Evolutionary conservation across 2,113 vertebrate species (phyloP).

Genomic region (Heterotilapia buettikoferi): DNA sequence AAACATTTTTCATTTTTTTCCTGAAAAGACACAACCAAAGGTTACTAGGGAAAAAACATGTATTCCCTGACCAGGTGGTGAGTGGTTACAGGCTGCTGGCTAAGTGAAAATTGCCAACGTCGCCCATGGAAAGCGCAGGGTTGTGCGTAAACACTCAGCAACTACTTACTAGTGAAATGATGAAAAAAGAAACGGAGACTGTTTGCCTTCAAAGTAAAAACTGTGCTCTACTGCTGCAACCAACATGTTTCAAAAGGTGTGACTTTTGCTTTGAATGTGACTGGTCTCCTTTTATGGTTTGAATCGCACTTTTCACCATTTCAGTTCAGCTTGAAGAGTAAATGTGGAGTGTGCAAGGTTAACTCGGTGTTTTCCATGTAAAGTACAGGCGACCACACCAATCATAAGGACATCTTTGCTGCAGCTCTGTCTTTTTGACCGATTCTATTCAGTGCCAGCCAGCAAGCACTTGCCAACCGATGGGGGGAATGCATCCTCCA

Average conservation of each 20-base stretch:
- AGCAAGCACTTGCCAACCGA: background rate
- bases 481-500: background rate
- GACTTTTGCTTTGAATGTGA: background rate
- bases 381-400: background rate
- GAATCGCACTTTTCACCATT: background rate
- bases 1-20: background rate
- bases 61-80: background rate
- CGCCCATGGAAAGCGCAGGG: background rate
- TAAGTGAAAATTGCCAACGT: background rate
- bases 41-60: background rate
- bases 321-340: background rate
- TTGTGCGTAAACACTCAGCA: background rate
- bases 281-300: background rate
- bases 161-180: background rate
- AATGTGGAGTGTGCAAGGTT: background rate
- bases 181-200: background rate
- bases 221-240: background rate
- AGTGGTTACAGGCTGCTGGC: background rate
- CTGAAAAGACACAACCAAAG: background rate
- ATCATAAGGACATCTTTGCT: background rate
- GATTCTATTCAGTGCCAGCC: background rate
- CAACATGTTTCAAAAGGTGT: background rate
- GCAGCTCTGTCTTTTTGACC: background rate
- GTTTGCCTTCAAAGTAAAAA: background rate
- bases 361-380: background rate